phyloP scores from a whole-genome alignment of 30 jellyfish, hydroid and myxozoan species.

The Aurelia coerulea region DNA sequence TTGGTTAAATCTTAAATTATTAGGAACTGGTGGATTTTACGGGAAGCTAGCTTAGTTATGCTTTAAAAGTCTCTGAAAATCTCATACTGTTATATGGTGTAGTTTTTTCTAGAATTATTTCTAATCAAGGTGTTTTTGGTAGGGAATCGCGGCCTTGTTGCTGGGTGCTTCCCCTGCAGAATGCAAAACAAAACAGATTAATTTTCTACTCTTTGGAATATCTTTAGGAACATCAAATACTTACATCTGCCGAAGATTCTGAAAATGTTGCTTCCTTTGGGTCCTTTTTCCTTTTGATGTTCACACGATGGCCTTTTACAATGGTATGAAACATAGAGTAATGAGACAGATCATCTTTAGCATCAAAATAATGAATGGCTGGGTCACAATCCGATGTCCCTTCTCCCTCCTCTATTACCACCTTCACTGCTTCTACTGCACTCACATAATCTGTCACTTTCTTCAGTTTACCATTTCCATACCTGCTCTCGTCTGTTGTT shows the following conservation, averaged over 20 bases:
- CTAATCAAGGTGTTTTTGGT: too few relatives aligned
- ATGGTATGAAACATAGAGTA: constrained; percentile 51
- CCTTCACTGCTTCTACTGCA: constrained; percentile 44
- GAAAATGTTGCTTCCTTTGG: not conserved
- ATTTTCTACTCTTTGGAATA: too few relatives aligned
- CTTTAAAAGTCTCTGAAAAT: too few relatives aligned
- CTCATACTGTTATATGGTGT: too few relatives aligned
- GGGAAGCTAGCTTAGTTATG: too few relatives aligned
- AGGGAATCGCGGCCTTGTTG: too few relatives aligned
- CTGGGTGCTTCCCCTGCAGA: too few relatives aligned
- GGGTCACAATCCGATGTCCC: constrained; percentile 71
- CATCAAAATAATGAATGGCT: constrained; percentile 36
- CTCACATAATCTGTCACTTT: constrained; percentile 51
- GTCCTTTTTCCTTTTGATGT: not conserved
- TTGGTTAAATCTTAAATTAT: too few relatives aligned
- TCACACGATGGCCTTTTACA: constrained; percentile 8
- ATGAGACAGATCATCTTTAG: constrained; percentile 56
- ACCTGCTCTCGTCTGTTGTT: constrained; percentile 33
- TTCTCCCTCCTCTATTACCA: constrained; percentile 60
- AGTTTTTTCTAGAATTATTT: too few relatives aligned
- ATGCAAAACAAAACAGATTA: too few relatives aligned
- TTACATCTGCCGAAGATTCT: constrained; percentile 19
- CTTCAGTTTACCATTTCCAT: constrained; percentile 55
- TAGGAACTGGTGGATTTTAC: too few relatives aligned
- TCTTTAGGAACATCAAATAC: not conserved